These are phyloP conservation scores for Emberiza fucata DNA, from an alignment of 2,113 vertebrate species.

Conservation along the genomic window DNA sequence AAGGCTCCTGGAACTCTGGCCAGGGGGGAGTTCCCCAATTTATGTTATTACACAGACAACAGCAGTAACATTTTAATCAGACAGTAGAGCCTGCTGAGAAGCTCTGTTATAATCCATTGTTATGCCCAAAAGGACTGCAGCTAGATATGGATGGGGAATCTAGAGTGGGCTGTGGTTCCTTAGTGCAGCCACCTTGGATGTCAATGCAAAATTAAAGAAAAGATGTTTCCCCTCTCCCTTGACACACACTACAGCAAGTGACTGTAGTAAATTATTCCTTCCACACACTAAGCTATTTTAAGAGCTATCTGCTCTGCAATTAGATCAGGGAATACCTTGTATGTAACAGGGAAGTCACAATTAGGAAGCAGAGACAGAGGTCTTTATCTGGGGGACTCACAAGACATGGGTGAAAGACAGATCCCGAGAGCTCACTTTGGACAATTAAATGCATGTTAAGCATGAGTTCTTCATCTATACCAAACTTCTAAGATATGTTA, in stretches of 20 bases:
- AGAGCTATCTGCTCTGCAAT: neutral
- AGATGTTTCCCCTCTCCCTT: neutral
- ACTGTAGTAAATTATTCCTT: neutral
- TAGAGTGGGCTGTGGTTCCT: neutral
- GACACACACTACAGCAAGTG: neutral
- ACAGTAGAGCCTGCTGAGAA: neutral
- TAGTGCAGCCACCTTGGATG: neutral
- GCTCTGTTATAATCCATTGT: neutral
- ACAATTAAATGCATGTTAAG: neutral
- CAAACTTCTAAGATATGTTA: neutral
- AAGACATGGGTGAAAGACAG: neutral
- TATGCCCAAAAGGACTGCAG: neutral
- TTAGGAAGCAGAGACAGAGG: neutral
- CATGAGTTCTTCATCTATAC: neutral
- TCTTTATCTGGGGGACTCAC: neutral
- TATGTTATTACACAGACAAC: neutral
- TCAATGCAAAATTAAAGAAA: conserved; percentile 1
- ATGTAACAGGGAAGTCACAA: neutral
- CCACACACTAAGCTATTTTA: neutral
- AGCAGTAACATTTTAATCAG: conserved; percentile 40
- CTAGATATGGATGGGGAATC: neutral
- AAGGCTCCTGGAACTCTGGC: neutral
- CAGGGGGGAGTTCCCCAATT: neutral
- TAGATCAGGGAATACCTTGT: neutral
- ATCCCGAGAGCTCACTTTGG: neutral